These are phyloP conservation scores for Trichonephila clavata DNA, from an alignment of 1,140 invertebrate species.

Conservation along the genomic window DNA sequence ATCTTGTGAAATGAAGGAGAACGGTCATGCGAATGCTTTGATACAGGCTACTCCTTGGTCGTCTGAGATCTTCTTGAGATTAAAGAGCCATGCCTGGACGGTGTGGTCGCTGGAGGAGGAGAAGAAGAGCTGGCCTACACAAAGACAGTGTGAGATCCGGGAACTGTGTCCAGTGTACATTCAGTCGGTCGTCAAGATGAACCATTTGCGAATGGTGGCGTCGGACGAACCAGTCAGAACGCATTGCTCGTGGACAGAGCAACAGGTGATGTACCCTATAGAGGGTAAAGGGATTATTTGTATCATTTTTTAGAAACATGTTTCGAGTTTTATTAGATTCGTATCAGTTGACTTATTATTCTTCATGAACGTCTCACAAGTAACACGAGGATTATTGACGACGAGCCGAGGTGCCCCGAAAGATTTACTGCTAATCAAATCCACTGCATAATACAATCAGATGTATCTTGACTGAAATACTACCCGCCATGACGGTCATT, in stretches of 20 bases:
- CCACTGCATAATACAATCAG: too few relatives aligned
- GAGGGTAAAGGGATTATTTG: neutral
- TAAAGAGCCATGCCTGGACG: conserved; percentile 83
- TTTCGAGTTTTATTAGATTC: too few relatives aligned
- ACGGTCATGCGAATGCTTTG: conserved; percentile 77
- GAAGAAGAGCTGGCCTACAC: conserved; percentile 83
- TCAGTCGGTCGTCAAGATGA: conserved; percentile 83
- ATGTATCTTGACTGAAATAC: too few relatives aligned
- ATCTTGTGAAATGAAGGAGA: too few relatives aligned
- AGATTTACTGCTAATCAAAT: too few relatives aligned
- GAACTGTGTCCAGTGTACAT: conserved; percentile 82
- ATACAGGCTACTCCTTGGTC: conserved; percentile 76
- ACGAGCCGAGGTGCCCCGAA: too few relatives aligned
- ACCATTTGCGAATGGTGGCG: conserved; percentile 84
- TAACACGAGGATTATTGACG: too few relatives aligned
- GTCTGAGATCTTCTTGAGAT: conserved; percentile 67
- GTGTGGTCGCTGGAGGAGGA: conserved; percentile 83
- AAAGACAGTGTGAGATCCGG: conserved; percentile 83
- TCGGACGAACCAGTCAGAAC: conserved; percentile 84
- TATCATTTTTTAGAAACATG: too few relatives aligned
- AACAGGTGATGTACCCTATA: conserved; percentile 83
- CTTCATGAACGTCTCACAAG: too few relatives aligned
- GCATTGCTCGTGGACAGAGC: conserved; percentile 82
- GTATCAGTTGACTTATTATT: too few relatives aligned
- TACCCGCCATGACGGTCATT: too few relatives aligned